A percentile compares a stretch with the other conserved stretches of the same genome.
Conservation (phyloP, 2,888 invertebrate genomes). For the Epinotia nisella region DNA sequence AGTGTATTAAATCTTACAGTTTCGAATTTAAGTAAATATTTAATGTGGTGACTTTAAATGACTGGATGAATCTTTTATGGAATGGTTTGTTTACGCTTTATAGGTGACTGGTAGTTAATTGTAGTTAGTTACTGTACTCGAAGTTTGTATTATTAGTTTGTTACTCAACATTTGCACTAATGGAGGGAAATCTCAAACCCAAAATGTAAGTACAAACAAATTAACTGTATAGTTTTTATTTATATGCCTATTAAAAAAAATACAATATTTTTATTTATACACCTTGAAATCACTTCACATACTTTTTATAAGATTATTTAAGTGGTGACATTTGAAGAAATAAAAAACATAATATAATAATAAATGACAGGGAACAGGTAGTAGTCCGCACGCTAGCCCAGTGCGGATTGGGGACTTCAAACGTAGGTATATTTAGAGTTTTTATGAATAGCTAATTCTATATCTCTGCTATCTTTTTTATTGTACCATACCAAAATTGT, state of each 20-base stretch:
- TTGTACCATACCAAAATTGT: no score
- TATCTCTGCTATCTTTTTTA: no score
- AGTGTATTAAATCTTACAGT: neutral
- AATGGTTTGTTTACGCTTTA: slow-evolving; percentile 41
- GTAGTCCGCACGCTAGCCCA: no score
- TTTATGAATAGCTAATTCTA: no score
- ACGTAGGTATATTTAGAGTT: no score
- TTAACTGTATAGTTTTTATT: neutral
- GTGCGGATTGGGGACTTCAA: no score
- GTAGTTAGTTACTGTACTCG: slow-evolving; percentile 38
- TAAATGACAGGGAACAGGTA: no score
- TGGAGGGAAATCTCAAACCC: slow-evolving; percentile 19
- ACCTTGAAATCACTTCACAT: no score
- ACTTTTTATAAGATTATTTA: no score
- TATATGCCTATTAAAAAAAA: neutral
- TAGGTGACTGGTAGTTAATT: slow-evolving; percentile 32
- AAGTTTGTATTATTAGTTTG: slow-evolving; percentile 27
- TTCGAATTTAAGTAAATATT: neutral
- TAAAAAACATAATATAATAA: no score
- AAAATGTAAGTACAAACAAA: slow-evolving; percentile 23
- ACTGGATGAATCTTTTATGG: slow-evolving; percentile 7
- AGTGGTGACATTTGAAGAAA: no score
- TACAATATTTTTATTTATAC: no score
- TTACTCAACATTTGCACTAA: slow-evolving; percentile 5
- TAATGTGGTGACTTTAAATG: slow-evolving; percentile 7